phyloP scores from a whole-genome alignment of 2,113 vertebrate species.

The Ahaetulla prasina region DNA sequence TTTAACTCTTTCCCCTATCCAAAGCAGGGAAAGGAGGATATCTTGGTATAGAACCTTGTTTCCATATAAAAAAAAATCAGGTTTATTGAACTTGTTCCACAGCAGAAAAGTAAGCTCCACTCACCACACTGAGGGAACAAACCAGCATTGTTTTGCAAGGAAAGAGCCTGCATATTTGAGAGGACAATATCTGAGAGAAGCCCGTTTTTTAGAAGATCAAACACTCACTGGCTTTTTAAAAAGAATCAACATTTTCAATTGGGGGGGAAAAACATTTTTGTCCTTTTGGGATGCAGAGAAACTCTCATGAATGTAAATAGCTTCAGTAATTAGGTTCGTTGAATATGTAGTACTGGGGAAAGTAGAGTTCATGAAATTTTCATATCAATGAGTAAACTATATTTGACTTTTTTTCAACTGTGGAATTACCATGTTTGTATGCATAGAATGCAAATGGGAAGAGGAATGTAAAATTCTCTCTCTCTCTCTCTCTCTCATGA shows the following conservation, averaged over 20 bases:
- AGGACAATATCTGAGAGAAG: conserved; percentile 3
- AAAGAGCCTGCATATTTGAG: not conserved
- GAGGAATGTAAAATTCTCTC: not conserved
- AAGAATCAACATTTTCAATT: conserved; percentile 17
- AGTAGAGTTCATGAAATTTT: conserved; percentile 31
- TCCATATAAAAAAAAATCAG: not conserved
- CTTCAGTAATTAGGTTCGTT: conserved; percentile 14
- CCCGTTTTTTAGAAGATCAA: conserved; percentile 5
- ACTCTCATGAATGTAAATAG: conserved; percentile 29
- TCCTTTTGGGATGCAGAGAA: conserved; percentile 20
- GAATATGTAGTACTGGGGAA: conserved; percentile 20
- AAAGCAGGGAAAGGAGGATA: not conserved
- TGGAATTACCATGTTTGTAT: not conserved
- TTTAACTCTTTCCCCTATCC: not conserved
- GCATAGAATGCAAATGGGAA: conserved; percentile 4
- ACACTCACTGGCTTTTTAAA: conserved; percentile 12
- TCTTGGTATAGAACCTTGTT: not conserved
- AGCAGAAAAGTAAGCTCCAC: not conserved
- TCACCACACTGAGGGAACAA: not conserved
- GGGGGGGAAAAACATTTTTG: not conserved
- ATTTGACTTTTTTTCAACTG: conserved; percentile 16
- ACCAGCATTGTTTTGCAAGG: not conserved
- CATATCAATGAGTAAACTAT: conserved; percentile 25
- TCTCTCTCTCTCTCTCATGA: not conserved
- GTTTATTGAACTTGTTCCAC: not conserved